A percentile compares a stretch with the other conserved stretches of the same genome.
Evolutionary conservation across 2,113 vertebrate species (phyloP).

Genomic region (Halcyon malimbica): DNA sequence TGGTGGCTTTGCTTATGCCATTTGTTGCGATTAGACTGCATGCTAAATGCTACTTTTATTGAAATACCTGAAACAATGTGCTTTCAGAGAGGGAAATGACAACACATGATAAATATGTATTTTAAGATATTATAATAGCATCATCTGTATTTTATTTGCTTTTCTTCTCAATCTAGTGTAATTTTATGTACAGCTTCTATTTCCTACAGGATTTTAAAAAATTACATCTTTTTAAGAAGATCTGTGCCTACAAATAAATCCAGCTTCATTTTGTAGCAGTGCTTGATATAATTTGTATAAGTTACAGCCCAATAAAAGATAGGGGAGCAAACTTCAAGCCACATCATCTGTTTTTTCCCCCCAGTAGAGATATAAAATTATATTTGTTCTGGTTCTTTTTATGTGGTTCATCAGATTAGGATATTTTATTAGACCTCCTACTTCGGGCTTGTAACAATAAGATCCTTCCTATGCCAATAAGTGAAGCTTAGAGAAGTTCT

Average conservation of each 20-base stretch:
- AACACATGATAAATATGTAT: neutral
- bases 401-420: conserved; percentile 54
- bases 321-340: conserved; percentile 16
- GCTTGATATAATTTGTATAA: conserved; percentile 1
- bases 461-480: conserved; percentile 24
- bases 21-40: neutral
- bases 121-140: neutral
- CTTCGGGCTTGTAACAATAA: conserved; percentile 15
- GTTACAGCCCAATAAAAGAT: conserved; percentile 42
- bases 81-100: neutral
- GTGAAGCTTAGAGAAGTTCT: conserved; percentile 36
- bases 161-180: neutral
- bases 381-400: conserved; percentile 34
- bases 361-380: conserved; percentile 17
- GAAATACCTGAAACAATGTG: neutral
- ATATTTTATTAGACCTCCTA: conserved; percentile 51
- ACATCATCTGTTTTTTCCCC: neutral
- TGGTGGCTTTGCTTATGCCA: neutral
- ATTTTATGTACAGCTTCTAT: conserved; percentile 19
- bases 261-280: neutral
- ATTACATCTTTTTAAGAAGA: conserved; percentile 16
- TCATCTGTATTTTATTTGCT: conserved; percentile 22
- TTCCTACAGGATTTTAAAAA: neutral
- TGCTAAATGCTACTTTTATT: neutral
- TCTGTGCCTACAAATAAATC: conserved; percentile 23